A percentile compares a stretch with the other conserved stretches of the same genome.
Conservation (phyloP, 92 coral and sea anemone species). For the Micromussa lordhowensis region DNA sequence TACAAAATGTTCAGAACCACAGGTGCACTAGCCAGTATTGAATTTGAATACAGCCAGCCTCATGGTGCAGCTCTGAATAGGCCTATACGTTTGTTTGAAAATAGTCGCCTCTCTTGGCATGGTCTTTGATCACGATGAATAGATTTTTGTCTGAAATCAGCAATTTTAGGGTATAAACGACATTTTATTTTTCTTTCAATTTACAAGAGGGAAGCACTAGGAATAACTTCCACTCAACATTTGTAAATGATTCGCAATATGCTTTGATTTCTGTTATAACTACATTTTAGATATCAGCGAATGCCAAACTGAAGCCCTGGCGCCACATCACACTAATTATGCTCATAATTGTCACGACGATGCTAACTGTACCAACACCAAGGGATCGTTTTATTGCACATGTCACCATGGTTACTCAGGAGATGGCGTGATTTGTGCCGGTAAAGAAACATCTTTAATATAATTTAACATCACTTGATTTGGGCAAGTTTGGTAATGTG, state of each 20-base stretch:
- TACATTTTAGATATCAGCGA: slow-evolving; percentile 55
- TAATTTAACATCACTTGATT: background rate
- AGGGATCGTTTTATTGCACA: slow-evolving; percentile 80
- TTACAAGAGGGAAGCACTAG: background rate
- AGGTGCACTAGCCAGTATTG: background rate
- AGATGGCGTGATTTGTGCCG: slow-evolving; percentile 69
- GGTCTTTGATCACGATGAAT: background rate
- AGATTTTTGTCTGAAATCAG: too few species aligned
- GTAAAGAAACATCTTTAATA: slow-evolving; percentile 25
- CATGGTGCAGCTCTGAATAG: too few species aligned
- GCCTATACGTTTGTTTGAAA: too few species aligned
- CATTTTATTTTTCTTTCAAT: too few species aligned
- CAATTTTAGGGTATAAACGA: background rate
- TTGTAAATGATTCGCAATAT: too few species aligned
- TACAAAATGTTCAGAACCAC: background rate
- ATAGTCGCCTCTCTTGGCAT: background rate
- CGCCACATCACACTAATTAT: slow-evolving; percentile 40
- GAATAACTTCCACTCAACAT: background rate
- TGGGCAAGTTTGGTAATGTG: background rate
- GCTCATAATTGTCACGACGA: slow-evolving; percentile 66
- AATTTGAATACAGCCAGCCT: too few species aligned
- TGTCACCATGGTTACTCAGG: slow-evolving; percentile 81
- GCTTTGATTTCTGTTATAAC: background rate
- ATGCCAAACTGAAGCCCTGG: slow-evolving; percentile 36
- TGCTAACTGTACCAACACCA: slow-evolving; percentile 82